Evolutionary conservation across 2,888 invertebrate species (phyloP), one percentile per base, ranked within the genome.

Genomic region (Spialia ferax): DNA sequence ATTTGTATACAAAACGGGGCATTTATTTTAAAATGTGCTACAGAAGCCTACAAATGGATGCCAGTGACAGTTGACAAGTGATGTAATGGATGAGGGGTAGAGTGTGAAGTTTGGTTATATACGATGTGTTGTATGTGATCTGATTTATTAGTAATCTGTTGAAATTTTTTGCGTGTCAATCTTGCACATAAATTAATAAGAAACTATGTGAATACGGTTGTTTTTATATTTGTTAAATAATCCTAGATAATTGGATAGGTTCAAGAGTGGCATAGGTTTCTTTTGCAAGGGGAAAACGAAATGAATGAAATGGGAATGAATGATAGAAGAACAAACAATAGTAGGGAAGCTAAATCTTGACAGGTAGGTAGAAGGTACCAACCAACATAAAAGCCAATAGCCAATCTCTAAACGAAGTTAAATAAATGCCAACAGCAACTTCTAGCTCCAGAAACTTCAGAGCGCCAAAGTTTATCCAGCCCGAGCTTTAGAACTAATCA

Each of bases 11-110:
- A 20, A 20, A 20, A 48, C 11, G 10, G 48, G 48, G 10, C 22
- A 48, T 20, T 48, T 48, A 48, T 52, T 22, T 13, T 23, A 22
- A 48, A 48, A 56, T 26, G 26, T 42, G 13, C 59, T 26, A 54
- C 56, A 56, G 56, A 20, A 18, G 45, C 45, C 45, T 60, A 45
- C 45, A 60, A 60, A 60, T 45, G 59, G 26, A 45, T 45, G 59
- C 26, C 13, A 60, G 45, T 60, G 59, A 60, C 59, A 60, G 45
- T 18, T 60, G 59, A 60, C 45, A 60, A 15, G 45, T 60, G 45
- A 18, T 15, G 45, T 60, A 45, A 60, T 60, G 45, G 59, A 60
- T 60, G 59, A 45, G 59, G 23, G 57, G 42, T 35, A 6, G 35
- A 35, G 13, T 13, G 38, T 22, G 38, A 29, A 55, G 55, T 29